Base-by-base conservation (phyloP, 1,140 invertebrate species). In the Rhyzopertha dominica region DNA sequence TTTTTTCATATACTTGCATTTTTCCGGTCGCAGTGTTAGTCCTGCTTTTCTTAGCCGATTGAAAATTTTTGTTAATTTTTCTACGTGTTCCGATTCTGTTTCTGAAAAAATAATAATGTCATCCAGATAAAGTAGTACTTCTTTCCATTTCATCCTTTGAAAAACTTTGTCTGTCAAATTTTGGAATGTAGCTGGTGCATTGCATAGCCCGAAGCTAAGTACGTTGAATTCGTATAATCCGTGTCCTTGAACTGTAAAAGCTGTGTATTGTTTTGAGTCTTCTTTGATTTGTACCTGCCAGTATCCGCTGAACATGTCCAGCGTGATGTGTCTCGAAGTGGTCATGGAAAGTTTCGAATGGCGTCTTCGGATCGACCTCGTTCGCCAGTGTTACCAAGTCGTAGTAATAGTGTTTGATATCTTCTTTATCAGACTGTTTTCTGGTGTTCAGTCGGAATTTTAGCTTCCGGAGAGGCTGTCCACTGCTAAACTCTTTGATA, bases 301-400 rank as follows among this genome's bases (percentile, higher is more conserved):
- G 55, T 71, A 79, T 3, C 75, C 77, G 20, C 54, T 63, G 3
- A 52, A 59, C 22, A 74, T 47, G 56, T 70, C 68, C 2, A 68
- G 30, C 0, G 62, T 64, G n/a, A n/a, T n/a, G n/a, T n/a, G n/a
- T n/a, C n/a, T n/a, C n/a, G n/a, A n/a, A n/a, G n/a, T n/a, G n/a
- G n/a, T n/a, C n/a, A n/a, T n/a, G n/a, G n/a, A n/a, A n/a, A n/a
- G n/a, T n/a, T n/a, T n/a, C n/a, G n/a, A n/a, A n/a, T n/a, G n/a
- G n/a, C n/a, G n/a, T n/a, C n/a, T n/a, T n/a, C n/a, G n/a, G n/a
- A n/a, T n/a, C n/a, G n/a, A n/a, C n/a, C n/a, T n/a, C n/a, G n/a
- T n/a, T n/a, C n/a, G n/a, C n/a, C n/a, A n/a, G n/a, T n/a, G n/a
- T n/a, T n/a, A n/a, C n/a, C n/a, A n/a, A n/a, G n/a, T n/a, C n/a